Evolutionary conservation across 2,113 vertebrate genomes (phyloP), one percentile per base, ranked within the genome.

Genomic region (Chaetodon trifascialis): DNA sequence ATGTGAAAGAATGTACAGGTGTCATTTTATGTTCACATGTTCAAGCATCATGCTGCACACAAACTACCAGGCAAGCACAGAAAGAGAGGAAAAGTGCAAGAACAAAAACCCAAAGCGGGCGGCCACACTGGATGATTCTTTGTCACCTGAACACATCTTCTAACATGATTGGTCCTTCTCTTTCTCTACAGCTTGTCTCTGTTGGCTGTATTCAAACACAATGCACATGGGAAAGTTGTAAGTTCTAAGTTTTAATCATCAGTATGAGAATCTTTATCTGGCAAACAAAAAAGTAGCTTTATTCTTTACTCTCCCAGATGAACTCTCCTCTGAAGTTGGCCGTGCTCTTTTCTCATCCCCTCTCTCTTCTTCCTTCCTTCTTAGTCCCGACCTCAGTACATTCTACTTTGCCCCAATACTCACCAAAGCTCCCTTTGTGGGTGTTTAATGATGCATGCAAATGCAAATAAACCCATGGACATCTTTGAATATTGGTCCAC

Each of bases 401-500:
- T 74, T 86, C 72, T 83, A 70, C 62, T 77, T 40, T 80, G 72
- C 73, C 79, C 60, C 38, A n/a, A 84, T 73, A 69, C 79, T 88
- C 79, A 79, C 73, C 51, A 42, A 89, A 75, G 54, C 72, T 70
- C 19, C 51, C 59, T 87, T 92, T 89, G 73, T 84, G 73, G 79
- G 74, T 49, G 79, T 82, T 88, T 88, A 89, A 94, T 91, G 87
- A 91, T 88, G 88, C 83, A 84, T 84, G 74, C 68, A 93, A 89
- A 92, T 85, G 66, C 59, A 94, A 88, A 91, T 78, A 88, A 88
- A 81, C 73, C 88, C 70, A 76, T 47, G 58, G 83, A 86, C 84
- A 83, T 80, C 8, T 80, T 69, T 2, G 73, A 82, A 80, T 82
- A 88, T 83, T 89, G 82, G 73, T 74, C 25, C 60, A 68, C 60